Evolutionary conservation across 2,113 vertebrate species (phyloP).

Genomic region (Trichechus manatus): DNA sequence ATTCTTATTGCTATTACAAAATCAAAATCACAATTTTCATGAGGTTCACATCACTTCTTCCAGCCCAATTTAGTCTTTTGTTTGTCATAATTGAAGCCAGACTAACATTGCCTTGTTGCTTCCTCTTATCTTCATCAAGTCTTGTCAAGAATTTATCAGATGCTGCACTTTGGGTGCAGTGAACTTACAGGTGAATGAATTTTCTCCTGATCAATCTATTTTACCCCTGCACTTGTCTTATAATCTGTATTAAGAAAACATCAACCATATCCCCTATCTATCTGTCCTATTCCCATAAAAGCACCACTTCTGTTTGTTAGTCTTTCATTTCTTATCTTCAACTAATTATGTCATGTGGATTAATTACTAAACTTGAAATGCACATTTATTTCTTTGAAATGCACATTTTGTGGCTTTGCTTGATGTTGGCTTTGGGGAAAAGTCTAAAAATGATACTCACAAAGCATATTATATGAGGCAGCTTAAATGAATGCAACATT

Average conservation of each 20-base stretch:
- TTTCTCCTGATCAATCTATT: not conserved
- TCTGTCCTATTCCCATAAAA: not conserved
- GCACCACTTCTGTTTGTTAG: slow-evolving; percentile 12
- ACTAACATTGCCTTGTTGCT: not conserved
- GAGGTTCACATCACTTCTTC: not conserved
- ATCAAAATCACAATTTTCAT: not conserved
- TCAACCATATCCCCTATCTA: not conserved
- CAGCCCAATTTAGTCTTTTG: not conserved
- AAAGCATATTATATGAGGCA: not conserved
- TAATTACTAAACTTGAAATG: slow-evolving; percentile 35
- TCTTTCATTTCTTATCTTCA: not conserved
- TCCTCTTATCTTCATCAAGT: not conserved
- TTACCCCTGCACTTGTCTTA: not conserved
- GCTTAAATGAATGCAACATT: not conserved
- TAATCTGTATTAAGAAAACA: not conserved
- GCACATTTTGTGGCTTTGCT: not conserved
- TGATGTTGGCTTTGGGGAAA: not conserved
- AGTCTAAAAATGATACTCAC: not conserved
- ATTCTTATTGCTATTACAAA: not conserved
- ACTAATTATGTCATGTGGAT: not conserved
- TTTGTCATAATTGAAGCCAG: not conserved
- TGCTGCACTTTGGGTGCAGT: not conserved
- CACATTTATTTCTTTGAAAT: slow-evolving; percentile 40
- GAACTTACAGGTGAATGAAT: not conserved
- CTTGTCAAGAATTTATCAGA: slow-evolving; percentile 27